phyloP scores from a whole-genome alignment of 2,888 invertebrate species.

The Drosophila nr. fundita region DNA sequence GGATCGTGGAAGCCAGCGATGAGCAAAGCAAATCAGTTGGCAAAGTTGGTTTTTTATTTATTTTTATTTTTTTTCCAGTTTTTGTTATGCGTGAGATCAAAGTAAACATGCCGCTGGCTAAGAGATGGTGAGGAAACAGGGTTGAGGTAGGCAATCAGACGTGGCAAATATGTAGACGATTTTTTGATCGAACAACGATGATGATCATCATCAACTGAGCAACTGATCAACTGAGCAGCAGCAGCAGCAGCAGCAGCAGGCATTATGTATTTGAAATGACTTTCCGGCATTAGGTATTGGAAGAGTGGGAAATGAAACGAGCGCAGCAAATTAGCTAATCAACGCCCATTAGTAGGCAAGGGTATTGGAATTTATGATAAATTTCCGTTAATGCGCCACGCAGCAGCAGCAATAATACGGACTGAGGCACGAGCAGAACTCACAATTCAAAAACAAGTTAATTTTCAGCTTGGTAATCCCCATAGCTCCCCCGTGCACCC shows the following conservation, averaged over 20 bases:
- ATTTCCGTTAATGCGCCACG: conserved; percentile 71
- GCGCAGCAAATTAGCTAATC: conserved; percentile 81
- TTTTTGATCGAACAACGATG: conserved; percentile 72
- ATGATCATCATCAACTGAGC: conserved; percentile 32
- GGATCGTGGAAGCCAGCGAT: conserved; percentile 25
- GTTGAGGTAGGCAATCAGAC: conserved; percentile 38
- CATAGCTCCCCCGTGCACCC: background rate
- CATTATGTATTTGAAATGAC: conserved; percentile 70
- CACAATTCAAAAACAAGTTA: conserved; percentile 80
- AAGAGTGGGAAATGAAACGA: conserved; percentile 75
- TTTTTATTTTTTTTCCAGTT: conserved; percentile 19
- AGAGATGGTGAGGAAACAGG: conserved; percentile 18
- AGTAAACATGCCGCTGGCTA: conserved; percentile 68
- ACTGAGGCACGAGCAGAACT: conserved; percentile 70
- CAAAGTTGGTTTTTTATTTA: conserved; percentile 41
- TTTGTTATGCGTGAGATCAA: conserved; percentile 70
- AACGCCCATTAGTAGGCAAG: conserved; percentile 79
- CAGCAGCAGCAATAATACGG: conserved; percentile 14
- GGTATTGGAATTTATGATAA: conserved; percentile 80
- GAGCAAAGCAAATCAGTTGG: conserved; percentile 62
- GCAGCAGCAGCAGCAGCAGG: conserved; percentile 35
- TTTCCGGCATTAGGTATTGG: conserved; percentile 55
- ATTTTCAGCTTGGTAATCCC: conserved; percentile 51
- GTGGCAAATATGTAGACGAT: conserved; percentile 71
- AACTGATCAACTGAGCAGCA: conserved; percentile 30